A percentile compares a stretch with the other conserved stretches of the same genome.
These are phyloP conservation scores for Philopedon plagiatum DNA, from an alignment of 2,888 invertebrate genomes.

Conservation along the genomic window DNA sequence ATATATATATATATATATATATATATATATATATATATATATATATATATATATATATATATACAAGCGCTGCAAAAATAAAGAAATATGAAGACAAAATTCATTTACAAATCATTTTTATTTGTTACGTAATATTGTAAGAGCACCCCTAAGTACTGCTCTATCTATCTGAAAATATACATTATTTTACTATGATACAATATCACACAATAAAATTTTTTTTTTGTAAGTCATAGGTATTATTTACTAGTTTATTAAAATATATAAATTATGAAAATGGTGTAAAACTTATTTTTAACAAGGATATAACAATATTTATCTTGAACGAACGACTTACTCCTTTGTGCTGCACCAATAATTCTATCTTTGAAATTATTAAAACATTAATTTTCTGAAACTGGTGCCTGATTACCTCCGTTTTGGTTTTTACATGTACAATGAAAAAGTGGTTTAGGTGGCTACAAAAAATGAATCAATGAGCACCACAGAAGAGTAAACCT, in stretches of 20 bases:
- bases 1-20: too few relatives aligned
- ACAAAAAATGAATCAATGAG: too few relatives aligned
- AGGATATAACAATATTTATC: not conserved
- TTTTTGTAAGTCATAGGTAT: conserved; percentile 15
- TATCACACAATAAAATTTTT: conserved; percentile 41
- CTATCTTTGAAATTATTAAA: too few relatives aligned
- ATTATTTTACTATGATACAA: conserved; percentile 26
- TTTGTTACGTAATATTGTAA: conserved; percentile 33
- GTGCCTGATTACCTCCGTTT: too few relatives aligned
- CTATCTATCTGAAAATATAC: conserved; percentile 26
- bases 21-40: too few relatives aligned
- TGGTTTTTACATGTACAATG: too few relatives aligned
- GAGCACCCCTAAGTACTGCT: conserved; percentile 39
- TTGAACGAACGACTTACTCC: not conserved
- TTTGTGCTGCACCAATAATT: too few relatives aligned
- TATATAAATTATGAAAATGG: conserved; percentile 14
- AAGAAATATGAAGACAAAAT: not conserved
- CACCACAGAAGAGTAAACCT: too few relatives aligned
- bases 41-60: too few relatives aligned
- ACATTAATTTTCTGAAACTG: too few relatives aligned
- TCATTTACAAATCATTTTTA: conserved; percentile 2
- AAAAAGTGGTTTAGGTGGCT: too few relatives aligned
- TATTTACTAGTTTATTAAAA: conserved; percentile 13
- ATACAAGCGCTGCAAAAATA: too few relatives aligned
- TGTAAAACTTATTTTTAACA: conserved; percentile 9